Base-by-base conservation (phyloP, 1,140 invertebrate genomes). In the Lanistes nyassanus region DNA sequence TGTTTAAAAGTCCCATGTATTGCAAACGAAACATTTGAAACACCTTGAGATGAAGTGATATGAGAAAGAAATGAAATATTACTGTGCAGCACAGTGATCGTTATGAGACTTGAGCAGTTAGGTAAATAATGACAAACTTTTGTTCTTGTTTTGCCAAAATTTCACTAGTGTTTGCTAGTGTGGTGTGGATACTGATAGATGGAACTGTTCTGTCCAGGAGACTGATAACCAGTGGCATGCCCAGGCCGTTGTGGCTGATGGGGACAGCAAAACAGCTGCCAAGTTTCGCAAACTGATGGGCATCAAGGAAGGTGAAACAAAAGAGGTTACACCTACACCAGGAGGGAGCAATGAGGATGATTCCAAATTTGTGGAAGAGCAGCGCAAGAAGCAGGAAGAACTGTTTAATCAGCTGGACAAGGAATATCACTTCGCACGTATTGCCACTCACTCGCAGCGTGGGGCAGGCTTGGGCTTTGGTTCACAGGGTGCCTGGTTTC, bases 211-310 rank as follows among this genome's bases (percentile, higher is more conserved):
- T 64, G 62, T 75, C 74, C 80, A 83, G 73, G 79, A 81, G 34
- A 75, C 74, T 42, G 75, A 81, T 67, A 79, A 75, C 47, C 84
- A 85, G 80, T 89, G 82, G 88, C 81, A 83, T 75, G 81, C 81
- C 23, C 84, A 83, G 67, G 94, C 93, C 37, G 97, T 98, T 88
- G 93, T 94, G 0, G 93, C 96, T 84, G 96, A 97, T 90, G 92
- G 93, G 47, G 96, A 97, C 90, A 96, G 95, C 56, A 94, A 95
- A 90, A 94, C 96, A 75, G 94, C 95, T 0, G 95, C 94, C n/a
- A 98, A 98, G 90, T 98, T 98, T 88, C 95, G 97, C 89, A 92
- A 97, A 79, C 90, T 98, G 16, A 98, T 98, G 97, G 97, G 97
- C 56, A 97, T 98, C 64, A 97, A 95, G 88, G 92, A 92, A 31